Evolutionary conservation across 37 sponge, comb jelly and placozoan species (phyloP).

Genomic region (Oopsacas minuta): DNA sequence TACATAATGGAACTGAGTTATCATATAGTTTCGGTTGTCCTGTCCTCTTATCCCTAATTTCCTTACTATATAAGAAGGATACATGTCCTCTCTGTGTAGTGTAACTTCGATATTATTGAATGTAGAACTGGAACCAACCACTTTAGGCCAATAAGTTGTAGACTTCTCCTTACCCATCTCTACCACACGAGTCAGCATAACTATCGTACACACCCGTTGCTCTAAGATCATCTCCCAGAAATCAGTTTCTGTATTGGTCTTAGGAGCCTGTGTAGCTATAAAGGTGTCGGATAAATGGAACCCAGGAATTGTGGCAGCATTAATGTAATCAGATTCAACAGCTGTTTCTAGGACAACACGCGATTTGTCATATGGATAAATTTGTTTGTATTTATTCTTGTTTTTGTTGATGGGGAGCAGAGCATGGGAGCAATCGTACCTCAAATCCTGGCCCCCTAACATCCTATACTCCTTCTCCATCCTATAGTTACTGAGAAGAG

Average conservation of each 20-base stretch:
- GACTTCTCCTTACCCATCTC: slow-evolving; percentile 3
- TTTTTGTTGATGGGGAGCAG: neutral
- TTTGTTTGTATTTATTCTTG: neutral
- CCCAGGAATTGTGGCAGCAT: neutral
- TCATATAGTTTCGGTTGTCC: neutral
- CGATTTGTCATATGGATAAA: neutral
- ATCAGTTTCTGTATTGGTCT: neutral
- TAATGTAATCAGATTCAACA: neutral
- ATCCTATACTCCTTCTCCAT: neutral
- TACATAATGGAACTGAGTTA: neutral
- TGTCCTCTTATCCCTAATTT: neutral
- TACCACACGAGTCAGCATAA: neutral
- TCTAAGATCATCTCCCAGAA: neutral
- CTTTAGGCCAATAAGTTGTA: neutral
- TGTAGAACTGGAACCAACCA: neutral
- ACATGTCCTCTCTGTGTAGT: neutral
- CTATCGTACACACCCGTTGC: neutral
- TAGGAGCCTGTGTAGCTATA: neutral
- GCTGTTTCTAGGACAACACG: neutral
- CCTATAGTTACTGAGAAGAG: neutral
- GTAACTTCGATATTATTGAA: neutral
- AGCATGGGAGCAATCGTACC: neutral
- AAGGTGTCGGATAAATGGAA: slow-evolving; percentile 7
- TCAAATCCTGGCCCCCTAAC: slow-evolving; percentile 3
- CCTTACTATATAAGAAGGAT: neutral